Conservation (phyloP, 2,797 vertebrate genomes). For the Scarus forsteni region DNA sequence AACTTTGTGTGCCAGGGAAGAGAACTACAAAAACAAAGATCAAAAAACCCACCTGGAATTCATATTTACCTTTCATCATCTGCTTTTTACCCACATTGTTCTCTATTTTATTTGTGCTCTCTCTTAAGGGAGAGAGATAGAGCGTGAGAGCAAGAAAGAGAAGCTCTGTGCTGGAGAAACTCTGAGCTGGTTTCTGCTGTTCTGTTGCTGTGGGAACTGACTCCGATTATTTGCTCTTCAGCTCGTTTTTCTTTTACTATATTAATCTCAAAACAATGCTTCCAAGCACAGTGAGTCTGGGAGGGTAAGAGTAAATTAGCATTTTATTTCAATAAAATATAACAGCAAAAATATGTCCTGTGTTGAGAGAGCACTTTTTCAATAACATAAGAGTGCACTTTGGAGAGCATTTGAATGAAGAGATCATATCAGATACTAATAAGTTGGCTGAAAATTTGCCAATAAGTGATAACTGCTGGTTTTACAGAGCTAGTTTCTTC, state of each 20-base stretch:
- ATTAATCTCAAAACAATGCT: slow-evolving; percentile 45
- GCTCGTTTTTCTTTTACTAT: slow-evolving; percentile 42
- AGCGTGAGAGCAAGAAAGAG: slow-evolving; percentile 3
- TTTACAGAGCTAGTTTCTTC: slow-evolving; percentile 9
- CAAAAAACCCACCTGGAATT: slow-evolving; percentile 55
- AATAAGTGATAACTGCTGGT: slow-evolving; percentile 5
- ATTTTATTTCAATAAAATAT: slow-evolving; percentile 1
- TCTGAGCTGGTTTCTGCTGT: slow-evolving; percentile 53
- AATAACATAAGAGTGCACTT: slow-evolving; percentile 12
- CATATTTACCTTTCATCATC: slow-evolving; percentile 72
- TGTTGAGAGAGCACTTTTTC: slow-evolving; percentile 17
- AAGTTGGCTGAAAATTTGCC: slow-evolving; percentile 12
- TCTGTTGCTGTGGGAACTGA: slow-evolving; percentile 56
- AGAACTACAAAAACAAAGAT: slow-evolving; percentile 47
- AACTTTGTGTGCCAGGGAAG: slow-evolving; percentile 25
- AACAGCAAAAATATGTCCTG: neutral
- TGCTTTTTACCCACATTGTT: slow-evolving; percentile 50
- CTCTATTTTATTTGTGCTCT: slow-evolving; percentile 45
- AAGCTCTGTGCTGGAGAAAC: slow-evolving; percentile 29
- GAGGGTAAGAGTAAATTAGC: slow-evolving; percentile 25
- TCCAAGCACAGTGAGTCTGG: slow-evolving; percentile 21
- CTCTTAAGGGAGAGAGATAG: slow-evolving; percentile 28
- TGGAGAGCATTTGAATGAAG: slow-evolving; percentile 24
- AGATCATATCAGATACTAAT: slow-evolving; percentile 30
- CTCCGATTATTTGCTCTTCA: slow-evolving; percentile 51